These are phyloP conservation scores for Dolichallabes microphthalmus DNA, from an alignment of 2,113 vertebrate genomes.

Conservation along the genomic window DNA sequence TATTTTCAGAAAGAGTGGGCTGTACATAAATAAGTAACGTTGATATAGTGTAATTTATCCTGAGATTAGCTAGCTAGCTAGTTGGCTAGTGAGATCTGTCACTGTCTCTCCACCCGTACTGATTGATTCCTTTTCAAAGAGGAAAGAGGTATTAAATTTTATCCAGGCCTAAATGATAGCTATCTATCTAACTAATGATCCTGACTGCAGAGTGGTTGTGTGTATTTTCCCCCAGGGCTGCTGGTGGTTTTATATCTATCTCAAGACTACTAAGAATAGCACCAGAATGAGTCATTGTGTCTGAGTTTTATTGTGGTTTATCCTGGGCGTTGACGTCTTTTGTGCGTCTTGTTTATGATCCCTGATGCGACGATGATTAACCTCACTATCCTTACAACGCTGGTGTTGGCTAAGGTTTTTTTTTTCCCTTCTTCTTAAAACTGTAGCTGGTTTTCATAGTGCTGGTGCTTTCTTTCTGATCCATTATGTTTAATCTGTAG, in stretches of 20 bases:
- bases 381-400: not conserved
- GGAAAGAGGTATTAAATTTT: not conserved
- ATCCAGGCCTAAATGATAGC: not conserved
- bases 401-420: not conserved
- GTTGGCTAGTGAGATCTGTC: not conserved
- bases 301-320: not conserved
- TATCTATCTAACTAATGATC: not conserved
- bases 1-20: not conserved
- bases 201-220: not conserved
- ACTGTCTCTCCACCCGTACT: not conserved
- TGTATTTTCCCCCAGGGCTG: not conserved
- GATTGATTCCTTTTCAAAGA: not conserved
- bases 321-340: not conserved
- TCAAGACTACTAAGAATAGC: slow-evolving; percentile 3
- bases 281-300: not conserved
- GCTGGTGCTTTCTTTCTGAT: not conserved
- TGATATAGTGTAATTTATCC: not conserved
- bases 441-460: not conserved
- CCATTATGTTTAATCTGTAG: not conserved
- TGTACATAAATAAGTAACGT: not conserved
- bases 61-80: not conserved
- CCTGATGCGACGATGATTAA: not conserved
- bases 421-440: not conserved
- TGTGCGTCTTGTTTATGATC: not conserved
- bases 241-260: not conserved